Base-by-base conservation (phyloP, 2,888 invertebrate genomes). In the Lymantria monacha region DNA sequence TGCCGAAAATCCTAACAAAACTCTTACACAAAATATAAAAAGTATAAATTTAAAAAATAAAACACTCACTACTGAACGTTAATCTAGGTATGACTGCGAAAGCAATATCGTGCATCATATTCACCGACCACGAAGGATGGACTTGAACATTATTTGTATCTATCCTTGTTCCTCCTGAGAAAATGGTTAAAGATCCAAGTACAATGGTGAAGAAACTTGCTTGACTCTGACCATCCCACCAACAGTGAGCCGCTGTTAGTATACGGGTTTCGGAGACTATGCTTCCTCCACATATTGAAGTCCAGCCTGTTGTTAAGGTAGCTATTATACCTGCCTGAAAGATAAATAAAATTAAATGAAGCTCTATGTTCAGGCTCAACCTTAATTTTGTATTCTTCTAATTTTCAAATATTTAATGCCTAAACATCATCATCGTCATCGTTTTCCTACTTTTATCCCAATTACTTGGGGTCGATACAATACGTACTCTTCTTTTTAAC, bases 241-340 rank as follows among this genome's bases (percentile, higher is more conserved):
- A 90, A 67, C 89, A 89, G 48, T 90, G 89, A 0, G 87, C 89
- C 0, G 89, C 90, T 0, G 88, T 87, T 0, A 90, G 63, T 9
- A 88, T 76, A 8, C 83, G 63, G 0, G 73, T 85, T 38, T 66
- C 63, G 5, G 88, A 87, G 30, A 89, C 55, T 3, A 90, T 69
- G 1, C 86, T 74, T 0, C 89, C 89, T 0, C 89, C 88, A 30
- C 90, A 90, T 9, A 89, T 60, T 5, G 90, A 89, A 0, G 79
- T 75, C 70, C 68, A 74, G 0, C 85, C 82, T 0, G 76, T 73
- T 0, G 76, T 81, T 0, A 90, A 57, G 0, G 66, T 76, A 0
- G 77, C 70, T 14, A 87, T 55, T 22, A 90, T 80, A 0, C 89
- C 89, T 10, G 79, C 85, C 89, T 89, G 59, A 61, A 65, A 52